phyloP scores from a whole-genome alignment of 2,888 invertebrate genomes.

The Lottia gigantea region DNA sequence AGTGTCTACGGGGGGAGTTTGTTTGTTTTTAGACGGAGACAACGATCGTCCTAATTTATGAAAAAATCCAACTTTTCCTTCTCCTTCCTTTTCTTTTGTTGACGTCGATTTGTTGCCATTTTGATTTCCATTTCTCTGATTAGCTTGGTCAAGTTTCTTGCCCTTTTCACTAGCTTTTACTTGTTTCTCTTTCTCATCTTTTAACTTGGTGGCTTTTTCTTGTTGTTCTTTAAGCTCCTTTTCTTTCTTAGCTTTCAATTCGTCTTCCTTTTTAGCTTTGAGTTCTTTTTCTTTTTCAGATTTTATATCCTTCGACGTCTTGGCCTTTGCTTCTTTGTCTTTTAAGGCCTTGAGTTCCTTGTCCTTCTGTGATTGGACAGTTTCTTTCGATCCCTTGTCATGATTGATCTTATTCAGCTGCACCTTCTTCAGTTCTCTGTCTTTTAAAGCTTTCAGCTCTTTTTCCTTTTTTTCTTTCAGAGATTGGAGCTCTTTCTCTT shows the following conservation, averaged over 20 bases:
- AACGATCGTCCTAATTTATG: not conserved
- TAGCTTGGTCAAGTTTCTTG: not conserved
- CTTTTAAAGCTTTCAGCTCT: not conserved
- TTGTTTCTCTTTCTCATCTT: slow-evolving; percentile 17
- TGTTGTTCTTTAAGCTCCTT: not conserved
- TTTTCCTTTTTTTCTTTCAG: not conserved
- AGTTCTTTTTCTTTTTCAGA: slow-evolving; percentile 13
- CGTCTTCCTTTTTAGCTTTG: not conserved
- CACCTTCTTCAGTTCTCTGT: not conserved
- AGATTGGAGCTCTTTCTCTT: not conserved
- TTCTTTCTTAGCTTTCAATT: not conserved
- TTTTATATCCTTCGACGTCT: not conserved
- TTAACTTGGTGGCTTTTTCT: not conserved
- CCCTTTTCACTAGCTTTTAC: not conserved
- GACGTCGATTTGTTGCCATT: not conserved
- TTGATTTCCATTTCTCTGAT: not conserved
- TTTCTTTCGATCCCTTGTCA: not conserved
- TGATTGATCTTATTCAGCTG: not conserved
- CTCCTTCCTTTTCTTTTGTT: not conserved
- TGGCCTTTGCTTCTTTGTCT: slow-evolving; percentile 1
- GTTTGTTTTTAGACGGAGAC: not conserved
- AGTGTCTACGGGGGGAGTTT: too few relatives aligned
- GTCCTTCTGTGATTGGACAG: not conserved
- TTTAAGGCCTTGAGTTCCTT: not conserved
- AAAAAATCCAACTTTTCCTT: not conserved